Evolutionary conservation across 2,113 vertebrate genomes (phyloP).

Genomic region (Thomomys bottae): DNA sequence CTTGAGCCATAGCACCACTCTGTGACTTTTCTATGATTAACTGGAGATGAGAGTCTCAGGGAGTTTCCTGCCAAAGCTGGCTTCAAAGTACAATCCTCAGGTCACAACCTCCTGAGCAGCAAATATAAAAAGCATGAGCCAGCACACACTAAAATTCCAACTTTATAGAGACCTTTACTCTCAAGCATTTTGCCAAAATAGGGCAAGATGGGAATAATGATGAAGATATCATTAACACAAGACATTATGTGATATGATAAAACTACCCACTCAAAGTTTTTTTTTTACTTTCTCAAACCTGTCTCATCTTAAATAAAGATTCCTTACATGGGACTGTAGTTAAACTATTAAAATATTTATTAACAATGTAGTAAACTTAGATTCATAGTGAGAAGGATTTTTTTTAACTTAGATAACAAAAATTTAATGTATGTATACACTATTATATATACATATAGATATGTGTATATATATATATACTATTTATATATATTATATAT

Average conservation of each 20-base stretch:
- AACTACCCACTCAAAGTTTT: slow-evolving; percentile 25
- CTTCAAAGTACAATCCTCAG: too few species aligned
- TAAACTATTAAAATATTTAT: slow-evolving; percentile 19
- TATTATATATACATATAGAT: too few species aligned
- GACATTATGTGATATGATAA: neutral
- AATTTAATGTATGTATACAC: too few species aligned
- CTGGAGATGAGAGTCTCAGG: too few species aligned
- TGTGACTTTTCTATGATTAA: too few species aligned
- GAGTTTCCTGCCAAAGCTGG: too few species aligned
- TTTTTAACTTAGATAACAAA: neutral
- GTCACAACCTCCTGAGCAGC: too few species aligned
- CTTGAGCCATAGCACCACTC: too few species aligned
- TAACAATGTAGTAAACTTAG: neutral
- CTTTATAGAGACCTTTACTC: neutral
- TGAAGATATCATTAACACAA: neutral
- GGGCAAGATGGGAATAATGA: neutral
- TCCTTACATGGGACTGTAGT: slow-evolving; percentile 8
- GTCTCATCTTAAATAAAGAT: slow-evolving; percentile 22
- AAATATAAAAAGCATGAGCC: too few species aligned
- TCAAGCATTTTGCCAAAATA: neutral
- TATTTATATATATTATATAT: too few species aligned
- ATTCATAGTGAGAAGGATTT: neutral
- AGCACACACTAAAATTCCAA: neutral
- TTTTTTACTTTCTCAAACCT: slow-evolving; percentile 53
- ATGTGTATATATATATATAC: too few species aligned